Evolutionary conservation across 1,140 invertebrate genomes (phyloP).

Genomic region (Drosophila guanche): DNA sequence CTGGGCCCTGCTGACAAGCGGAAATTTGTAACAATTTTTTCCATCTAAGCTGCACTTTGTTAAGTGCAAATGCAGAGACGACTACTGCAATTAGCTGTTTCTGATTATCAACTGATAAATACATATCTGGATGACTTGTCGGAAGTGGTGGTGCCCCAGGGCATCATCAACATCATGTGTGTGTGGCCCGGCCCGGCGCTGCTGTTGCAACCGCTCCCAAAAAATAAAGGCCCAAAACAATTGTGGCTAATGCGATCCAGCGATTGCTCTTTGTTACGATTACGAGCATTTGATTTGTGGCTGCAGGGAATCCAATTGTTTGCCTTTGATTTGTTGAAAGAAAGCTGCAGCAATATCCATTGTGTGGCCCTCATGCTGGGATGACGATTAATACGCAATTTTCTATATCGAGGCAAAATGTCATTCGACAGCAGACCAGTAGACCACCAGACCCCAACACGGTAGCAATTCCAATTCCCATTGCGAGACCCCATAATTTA

Average conservation of each 20-base stretch:
- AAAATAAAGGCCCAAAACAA: slow-evolving; percentile 49
- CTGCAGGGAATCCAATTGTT: slow-evolving; percentile 63
- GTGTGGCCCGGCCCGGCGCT: slow-evolving; percentile 47
- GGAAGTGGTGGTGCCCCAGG: slow-evolving; percentile 41
- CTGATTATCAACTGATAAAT: slow-evolving; percentile 63
- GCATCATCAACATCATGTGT: slow-evolving; percentile 32
- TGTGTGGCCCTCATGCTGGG: slow-evolving; percentile 36
- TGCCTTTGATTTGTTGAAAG: slow-evolving; percentile 46
- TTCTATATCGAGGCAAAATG: slow-evolving; percentile 58
- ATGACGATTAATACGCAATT: slow-evolving; percentile 73
- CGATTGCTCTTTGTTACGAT: slow-evolving; percentile 68
- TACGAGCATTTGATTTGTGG: slow-evolving; percentile 72
- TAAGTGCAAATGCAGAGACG: slow-evolving; percentile 66
- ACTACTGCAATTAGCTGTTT: slow-evolving; percentile 55
- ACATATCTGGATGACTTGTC: slow-evolving; percentile 54
- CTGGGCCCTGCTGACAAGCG: slow-evolving; percentile 59
- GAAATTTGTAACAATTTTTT: slow-evolving; percentile 70
- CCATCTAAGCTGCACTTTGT: slow-evolving; percentile 51
- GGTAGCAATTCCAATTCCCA: slow-evolving; percentile 42
- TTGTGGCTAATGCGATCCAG: slow-evolving; percentile 62
- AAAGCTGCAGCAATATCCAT: slow-evolving; percentile 47
- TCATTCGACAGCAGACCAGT: slow-evolving; percentile 48
- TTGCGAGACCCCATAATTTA: slow-evolving; percentile 42
- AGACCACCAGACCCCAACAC: slow-evolving; percentile 11
- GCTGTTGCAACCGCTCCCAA: slow-evolving; percentile 39